Conservation (phyloP, 2,113 vertebrate species). For the Lanius collurio region DNA sequence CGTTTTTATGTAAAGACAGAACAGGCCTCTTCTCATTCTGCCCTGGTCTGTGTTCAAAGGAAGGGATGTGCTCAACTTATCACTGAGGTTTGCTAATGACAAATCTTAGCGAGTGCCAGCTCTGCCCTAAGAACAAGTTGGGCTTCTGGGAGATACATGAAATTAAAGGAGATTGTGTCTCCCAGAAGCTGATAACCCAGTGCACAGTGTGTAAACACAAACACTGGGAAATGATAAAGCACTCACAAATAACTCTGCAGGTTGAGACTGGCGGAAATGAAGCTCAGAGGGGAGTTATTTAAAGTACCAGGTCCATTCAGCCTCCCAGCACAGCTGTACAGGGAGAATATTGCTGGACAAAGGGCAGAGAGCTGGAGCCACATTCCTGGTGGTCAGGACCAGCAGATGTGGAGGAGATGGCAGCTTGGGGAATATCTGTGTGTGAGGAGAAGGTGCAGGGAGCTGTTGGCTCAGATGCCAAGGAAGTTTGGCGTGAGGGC, state of each 20-base stretch:
- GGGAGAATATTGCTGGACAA: background rate
- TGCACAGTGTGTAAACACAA: background rate
- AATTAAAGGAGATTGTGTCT: slow-evolving; percentile 48
- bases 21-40: background rate
- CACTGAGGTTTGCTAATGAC: background rate
- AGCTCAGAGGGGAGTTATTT: background rate
- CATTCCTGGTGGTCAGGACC: background rate
- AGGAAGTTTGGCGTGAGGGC: background rate
- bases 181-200: slow-evolving; percentile 34
- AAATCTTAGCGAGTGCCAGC: background rate
- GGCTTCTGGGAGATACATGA: slow-evolving; percentile 2
- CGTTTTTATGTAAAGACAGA: background rate
- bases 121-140: slow-evolving; percentile 3
- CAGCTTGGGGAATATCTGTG: background rate
- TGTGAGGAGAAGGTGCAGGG: background rate
- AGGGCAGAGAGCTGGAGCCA: background rate
- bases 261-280: background rate
- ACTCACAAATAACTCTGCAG: slow-evolving; percentile 3
- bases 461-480: background rate
- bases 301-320: background rate
- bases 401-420: background rate
- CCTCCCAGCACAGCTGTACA: background rate
- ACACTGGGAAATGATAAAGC: background rate
- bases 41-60: background rate
- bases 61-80: background rate